A percentile compares a stretch with the other conserved stretches of the same genome.
Evolutionary conservation across 2,113 vertebrate species (phyloP).

Genomic region (Noturus placidus): DNA sequence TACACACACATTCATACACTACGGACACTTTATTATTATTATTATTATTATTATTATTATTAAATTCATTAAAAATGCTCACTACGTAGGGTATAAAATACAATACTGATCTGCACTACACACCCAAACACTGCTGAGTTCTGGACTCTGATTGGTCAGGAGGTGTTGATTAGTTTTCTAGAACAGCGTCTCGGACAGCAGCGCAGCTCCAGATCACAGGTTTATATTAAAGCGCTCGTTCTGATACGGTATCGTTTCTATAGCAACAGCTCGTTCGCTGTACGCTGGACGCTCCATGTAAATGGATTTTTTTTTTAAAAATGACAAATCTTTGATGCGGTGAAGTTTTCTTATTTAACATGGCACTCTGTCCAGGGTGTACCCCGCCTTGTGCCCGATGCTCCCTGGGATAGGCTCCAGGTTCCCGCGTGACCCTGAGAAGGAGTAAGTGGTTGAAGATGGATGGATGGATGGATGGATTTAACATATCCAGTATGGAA

Average conservation of each 20-base stretch:
- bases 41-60: not conserved
- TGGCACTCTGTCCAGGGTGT: no score
- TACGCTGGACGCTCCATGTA: no score
- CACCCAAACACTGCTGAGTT: not conserved
- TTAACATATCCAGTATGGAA: not conserved
- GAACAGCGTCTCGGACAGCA: not conserved
- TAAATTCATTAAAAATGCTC: not conserved
- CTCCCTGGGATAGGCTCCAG: no score
- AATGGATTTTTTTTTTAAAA: not conserved
- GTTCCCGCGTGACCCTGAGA: no score
- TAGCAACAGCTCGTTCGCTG: not conserved
- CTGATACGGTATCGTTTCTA: not conserved
- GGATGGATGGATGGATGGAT: no score
- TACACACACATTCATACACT: no score
- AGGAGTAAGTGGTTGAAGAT: no score
- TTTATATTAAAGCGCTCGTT: not conserved
- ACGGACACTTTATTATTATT: conserved; percentile 1
- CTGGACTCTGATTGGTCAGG: not conserved
- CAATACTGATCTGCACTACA: not conserved
- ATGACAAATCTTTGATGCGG: not conserved
- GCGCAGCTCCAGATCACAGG: not conserved
- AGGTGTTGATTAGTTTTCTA: not conserved
- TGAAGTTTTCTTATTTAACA: not conserved
- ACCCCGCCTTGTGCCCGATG: no score
- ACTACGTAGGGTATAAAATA: not conserved